Conservation (phyloP, 2,113 vertebrate genomes). For the Cavia porcellus region DNA sequence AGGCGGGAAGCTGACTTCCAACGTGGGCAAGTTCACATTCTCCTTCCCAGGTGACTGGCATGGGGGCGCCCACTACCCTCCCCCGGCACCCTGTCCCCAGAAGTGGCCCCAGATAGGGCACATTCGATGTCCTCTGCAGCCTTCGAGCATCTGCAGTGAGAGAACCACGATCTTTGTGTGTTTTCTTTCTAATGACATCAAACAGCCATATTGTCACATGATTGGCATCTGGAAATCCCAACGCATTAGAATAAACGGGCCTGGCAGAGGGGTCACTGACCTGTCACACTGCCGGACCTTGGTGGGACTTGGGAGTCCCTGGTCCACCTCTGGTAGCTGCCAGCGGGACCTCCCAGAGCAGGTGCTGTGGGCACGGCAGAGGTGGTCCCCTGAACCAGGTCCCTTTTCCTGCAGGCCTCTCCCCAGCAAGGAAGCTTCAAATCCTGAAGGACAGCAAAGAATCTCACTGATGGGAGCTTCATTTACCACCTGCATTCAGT, state of each 20-base stretch:
- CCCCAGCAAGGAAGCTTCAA: neutral
- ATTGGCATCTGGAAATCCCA: neutral
- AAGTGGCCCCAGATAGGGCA: neutral
- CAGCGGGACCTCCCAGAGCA: neutral
- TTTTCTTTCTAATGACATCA: neutral
- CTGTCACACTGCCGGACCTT: neutral
- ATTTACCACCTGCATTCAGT: too few species aligned
- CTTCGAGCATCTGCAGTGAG: neutral
- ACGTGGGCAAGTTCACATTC: neutral
- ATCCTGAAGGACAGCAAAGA: neutral
- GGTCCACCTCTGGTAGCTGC: accelerated
- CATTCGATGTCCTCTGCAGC: neutral
- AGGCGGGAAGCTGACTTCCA: accelerated
- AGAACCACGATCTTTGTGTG: neutral
- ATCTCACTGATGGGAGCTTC: neutral
- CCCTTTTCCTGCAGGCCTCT: accelerated
- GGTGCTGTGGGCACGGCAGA: neutral
- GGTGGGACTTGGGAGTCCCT: accelerated
- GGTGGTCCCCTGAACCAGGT: neutral
- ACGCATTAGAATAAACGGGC: neutral
- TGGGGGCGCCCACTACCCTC: neutral
- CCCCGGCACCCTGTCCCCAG: neutral
- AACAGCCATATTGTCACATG: neutral
- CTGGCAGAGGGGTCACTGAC: neutral
- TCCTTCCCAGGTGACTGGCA: neutral